Percentiles rank a stretch among this genome's conserved stretches.
Conservation (phyloP, 1,140 invertebrate species). For the Onthophagus taurus region DNA sequence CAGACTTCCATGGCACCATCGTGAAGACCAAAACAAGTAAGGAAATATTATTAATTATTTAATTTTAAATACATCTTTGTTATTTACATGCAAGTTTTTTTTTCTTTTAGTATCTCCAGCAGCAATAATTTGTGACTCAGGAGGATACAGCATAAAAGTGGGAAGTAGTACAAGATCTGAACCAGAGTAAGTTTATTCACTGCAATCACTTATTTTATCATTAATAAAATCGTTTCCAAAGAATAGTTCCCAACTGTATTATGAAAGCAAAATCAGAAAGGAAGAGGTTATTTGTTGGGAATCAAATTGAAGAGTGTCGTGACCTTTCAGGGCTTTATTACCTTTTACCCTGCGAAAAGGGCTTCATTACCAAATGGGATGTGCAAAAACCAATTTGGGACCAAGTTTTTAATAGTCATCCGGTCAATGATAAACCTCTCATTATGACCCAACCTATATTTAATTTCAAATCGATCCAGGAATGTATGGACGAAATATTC, state of each 20-base stretch:
- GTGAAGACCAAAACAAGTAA: not conserved
- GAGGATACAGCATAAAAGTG: conserved; percentile 3
- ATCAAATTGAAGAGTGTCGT: conserved; percentile 90
- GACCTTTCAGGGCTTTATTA: conserved; percentile 93
- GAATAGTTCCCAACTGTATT: conserved; percentile 88
- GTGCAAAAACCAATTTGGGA: conserved; percentile 95
- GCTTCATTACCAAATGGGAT: conserved; percentile 93
- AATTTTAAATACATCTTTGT: not conserved
- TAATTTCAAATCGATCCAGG: conserved; percentile 88
- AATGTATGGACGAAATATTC: conserved; percentile 89
- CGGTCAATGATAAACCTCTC: conserved; percentile 68
- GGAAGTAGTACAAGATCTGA: not conserved
- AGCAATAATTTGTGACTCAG: conserved; percentile 8
- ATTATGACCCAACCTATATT: conserved; percentile 90
- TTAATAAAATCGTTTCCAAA: conserved; percentile 29
- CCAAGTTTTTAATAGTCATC: conserved; percentile 82
- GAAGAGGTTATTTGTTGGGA: conserved; percentile 84
- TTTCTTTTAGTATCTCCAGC: not conserved
- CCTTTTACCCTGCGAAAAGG: conserved; percentile 90
- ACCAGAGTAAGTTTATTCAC: conserved; percentile 2
- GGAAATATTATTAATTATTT: not conserved
- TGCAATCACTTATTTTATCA: not conserved
- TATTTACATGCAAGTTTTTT: not conserved
- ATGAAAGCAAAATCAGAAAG: conserved; percentile 97
- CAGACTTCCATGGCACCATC: not conserved